A percentile compares a stretch with the other conserved stretches of the same genome.
These are phyloP conservation scores for Nymphalis urticae DNA, from an alignment of 2,888 invertebrate genomes.

Conservation along the genomic window DNA sequence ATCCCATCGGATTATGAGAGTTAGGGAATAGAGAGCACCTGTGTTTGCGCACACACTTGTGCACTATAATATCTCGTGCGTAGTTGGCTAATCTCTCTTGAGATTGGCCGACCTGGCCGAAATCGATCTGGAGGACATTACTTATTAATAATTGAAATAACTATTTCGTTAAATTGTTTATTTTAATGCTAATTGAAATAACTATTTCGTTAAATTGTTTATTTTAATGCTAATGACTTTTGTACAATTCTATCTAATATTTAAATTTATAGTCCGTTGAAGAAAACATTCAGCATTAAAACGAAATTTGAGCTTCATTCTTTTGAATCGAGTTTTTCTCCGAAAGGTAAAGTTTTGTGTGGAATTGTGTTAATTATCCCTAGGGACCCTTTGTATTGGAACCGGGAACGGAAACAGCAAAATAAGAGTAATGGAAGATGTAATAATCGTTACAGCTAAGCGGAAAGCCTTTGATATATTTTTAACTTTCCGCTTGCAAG, in stretches of 20 bases:
- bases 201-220: neutral
- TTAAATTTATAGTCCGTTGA: neutral
- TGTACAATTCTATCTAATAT: too few relatives aligned
- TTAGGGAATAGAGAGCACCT: too few relatives aligned
- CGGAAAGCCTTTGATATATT: slow-evolving; percentile 3
- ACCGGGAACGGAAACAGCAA: neutral
- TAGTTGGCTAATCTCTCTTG: too few relatives aligned
- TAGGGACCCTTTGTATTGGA: slow-evolving; percentile 25
- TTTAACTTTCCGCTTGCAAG: neutral
- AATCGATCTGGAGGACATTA: too few relatives aligned
- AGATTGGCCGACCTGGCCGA: too few relatives aligned
- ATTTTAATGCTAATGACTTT: too few relatives aligned
- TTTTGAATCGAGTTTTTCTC: slow-evolving; percentile 26
- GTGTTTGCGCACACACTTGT: too few relatives aligned
- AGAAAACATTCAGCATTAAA: slow-evolving; percentile 12
- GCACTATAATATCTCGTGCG: too few relatives aligned
- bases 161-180: neutral
- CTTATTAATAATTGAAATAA: too few relatives aligned
- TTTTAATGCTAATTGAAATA: neutral
- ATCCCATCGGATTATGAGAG: too few relatives aligned
- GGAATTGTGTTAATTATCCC: slow-evolving; percentile 33
- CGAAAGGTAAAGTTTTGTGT: slow-evolving; percentile 29
- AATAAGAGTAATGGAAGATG: slow-evolving; percentile 3
- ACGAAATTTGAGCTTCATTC: slow-evolving; percentile 30
- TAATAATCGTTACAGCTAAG: slow-evolving; percentile 2